phyloP scores from a whole-genome alignment of 53 echinoderm and acorn worm genomes.

The Stichopus horrens region DNA sequence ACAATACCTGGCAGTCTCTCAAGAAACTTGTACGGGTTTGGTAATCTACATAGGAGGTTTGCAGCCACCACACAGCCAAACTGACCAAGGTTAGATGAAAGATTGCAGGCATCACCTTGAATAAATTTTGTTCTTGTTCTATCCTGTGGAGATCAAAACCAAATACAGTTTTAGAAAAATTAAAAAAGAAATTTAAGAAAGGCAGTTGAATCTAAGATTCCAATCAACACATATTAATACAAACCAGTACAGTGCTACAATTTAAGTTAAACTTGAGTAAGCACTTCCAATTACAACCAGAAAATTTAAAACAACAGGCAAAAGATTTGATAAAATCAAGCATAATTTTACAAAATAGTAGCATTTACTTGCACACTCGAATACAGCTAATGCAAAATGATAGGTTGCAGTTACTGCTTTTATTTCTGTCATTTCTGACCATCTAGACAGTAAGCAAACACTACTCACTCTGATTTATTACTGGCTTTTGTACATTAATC shows the following conservation, averaged over 20 bases:
- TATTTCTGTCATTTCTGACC: too few species aligned
- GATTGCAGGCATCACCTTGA: slow-evolving; percentile 91
- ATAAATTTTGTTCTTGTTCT: slow-evolving; percentile 73
- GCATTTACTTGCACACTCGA: too few species aligned
- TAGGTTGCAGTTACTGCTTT: too few species aligned
- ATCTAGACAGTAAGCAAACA: too few species aligned
- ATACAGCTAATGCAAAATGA: too few species aligned
- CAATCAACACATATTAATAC: not conserved
- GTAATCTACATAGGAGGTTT: slow-evolving; percentile 87
- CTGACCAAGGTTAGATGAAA: slow-evolving; percentile 85
- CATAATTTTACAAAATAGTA: not conserved
- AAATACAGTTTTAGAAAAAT: not conserved
- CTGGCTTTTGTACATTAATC: too few species aligned
- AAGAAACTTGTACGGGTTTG: slow-evolving; percentile 82
- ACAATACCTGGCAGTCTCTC: slow-evolving; percentile 79
- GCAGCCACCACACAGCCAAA: slow-evolving; percentile 94
- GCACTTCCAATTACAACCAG: too few species aligned
- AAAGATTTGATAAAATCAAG: not conserved
- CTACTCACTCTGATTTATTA: too few species aligned
- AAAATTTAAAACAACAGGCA: too few species aligned
- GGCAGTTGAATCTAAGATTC: not conserved
- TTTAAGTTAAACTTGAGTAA: too few species aligned
- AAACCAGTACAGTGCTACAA: not conserved
- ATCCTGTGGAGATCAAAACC: slow-evolving; percentile 54
- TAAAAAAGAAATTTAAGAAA: not conserved